phyloP scores from a whole-genome alignment of 2,113 vertebrate species.

The Bettongia penicillata region DNA sequence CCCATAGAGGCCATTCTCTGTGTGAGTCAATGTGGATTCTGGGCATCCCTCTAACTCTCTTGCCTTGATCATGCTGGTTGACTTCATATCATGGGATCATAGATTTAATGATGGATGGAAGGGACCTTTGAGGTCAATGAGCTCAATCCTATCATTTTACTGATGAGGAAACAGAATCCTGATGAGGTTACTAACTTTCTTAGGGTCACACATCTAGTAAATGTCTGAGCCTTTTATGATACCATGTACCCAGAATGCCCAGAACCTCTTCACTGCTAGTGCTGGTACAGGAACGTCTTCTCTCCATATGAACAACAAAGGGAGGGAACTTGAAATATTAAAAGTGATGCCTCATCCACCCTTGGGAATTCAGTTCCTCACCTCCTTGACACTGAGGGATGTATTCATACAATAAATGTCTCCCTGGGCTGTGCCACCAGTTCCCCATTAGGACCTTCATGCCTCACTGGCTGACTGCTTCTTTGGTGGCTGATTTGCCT shows the following conservation, averaged over 20 bases:
- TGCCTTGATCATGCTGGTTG: background rate
- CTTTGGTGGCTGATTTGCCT: background rate
- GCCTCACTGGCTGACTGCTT: background rate
- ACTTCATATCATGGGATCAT: background rate
- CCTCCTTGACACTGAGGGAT: rapidly evolving
- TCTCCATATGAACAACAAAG: background rate
- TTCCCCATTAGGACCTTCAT: background rate
- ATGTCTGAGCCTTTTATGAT: background rate
- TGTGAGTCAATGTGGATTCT: background rate
- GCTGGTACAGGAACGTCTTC: background rate
- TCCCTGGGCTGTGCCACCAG: background rate
- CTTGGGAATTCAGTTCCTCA: background rate
- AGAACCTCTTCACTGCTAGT: background rate
- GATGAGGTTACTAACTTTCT: background rate
- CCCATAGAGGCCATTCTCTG: background rate
- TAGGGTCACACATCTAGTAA: background rate
- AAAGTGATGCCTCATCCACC: background rate
- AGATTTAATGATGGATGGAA: background rate
- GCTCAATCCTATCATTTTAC: background rate
- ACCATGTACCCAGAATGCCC: background rate
- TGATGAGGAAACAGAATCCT: background rate
- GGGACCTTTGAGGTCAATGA: background rate
- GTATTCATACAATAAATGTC: background rate
- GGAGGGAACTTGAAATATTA: background rate
- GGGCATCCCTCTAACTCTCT: background rate